These are phyloP conservation scores for Phymorhynchus buccinoides DNA, from an alignment of 1,140 invertebrate genomes.

Conservation along the genomic window DNA sequence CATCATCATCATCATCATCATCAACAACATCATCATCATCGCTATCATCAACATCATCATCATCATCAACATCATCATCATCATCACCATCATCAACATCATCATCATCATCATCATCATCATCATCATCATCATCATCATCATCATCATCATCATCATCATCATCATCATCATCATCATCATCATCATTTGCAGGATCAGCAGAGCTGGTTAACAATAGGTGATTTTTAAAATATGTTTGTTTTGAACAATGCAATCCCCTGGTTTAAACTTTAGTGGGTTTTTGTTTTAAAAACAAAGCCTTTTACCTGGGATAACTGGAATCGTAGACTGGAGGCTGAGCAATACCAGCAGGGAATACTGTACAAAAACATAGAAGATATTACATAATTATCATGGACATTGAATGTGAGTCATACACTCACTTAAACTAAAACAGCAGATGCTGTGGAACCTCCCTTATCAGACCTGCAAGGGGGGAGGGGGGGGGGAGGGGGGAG, in stretches of 20 bases:
- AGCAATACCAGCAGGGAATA: constrained; percentile 79
- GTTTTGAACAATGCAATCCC: too few species aligned
- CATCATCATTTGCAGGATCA: background rate
- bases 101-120: background rate
- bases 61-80: background rate
- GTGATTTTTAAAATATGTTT: too few species aligned
- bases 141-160: constrained; percentile 11
- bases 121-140: background rate
- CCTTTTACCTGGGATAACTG: constrained; percentile 1
- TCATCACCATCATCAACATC: background rate
- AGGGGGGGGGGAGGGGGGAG: too few species aligned
- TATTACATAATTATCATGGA: too few species aligned
- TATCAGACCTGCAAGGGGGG: too few species aligned
- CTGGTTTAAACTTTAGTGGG: too few species aligned
- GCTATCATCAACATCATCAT: background rate
- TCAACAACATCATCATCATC: background rate
- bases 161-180: background rate
- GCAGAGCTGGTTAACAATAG: too few species aligned
- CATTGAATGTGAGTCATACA: too few species aligned
- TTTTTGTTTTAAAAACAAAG: too few species aligned
- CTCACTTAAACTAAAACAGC: too few species aligned
- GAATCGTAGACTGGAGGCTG: constrained; percentile 77
- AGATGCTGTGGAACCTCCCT: too few species aligned
- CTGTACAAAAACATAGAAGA: constrained; percentile 47
- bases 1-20: background rate